These are phyloP conservation scores for Coregonus suidteri DNA, from an alignment of 2,797 vertebrate genomes.

Conservation along the genomic window DNA sequence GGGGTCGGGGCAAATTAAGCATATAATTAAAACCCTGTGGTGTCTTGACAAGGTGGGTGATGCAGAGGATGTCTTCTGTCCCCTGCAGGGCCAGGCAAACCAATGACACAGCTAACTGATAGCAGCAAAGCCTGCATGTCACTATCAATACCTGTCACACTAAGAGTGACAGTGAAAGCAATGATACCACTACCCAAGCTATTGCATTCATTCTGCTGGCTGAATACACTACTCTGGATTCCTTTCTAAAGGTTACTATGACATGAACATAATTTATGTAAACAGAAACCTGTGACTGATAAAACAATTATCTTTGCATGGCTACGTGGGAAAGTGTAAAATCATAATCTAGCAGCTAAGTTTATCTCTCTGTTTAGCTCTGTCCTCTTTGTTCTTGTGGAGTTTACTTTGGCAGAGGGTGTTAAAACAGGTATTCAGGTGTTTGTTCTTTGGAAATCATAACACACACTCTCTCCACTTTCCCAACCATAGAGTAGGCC, in stretches of 20 bases:
- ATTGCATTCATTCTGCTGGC: constrained; percentile 49
- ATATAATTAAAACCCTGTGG: neutral
- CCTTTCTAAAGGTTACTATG: constrained; percentile 60
- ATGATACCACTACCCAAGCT: constrained; percentile 36
- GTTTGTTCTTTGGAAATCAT: constrained; percentile 61
- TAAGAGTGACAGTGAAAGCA: constrained; percentile 43
- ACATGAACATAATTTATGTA: constrained; percentile 56
- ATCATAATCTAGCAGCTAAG: constrained; percentile 54
- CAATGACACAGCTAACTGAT: constrained; percentile 54
- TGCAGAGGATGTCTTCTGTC: constrained; percentile 59
- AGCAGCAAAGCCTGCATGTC: constrained; percentile 69
- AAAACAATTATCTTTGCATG: constrained; percentile 43
- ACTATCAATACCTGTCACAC: constrained; percentile 64
- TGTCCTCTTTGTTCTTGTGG: constrained; percentile 37
- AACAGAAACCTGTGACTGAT: constrained; percentile 52
- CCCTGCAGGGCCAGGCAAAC: constrained; percentile 60
- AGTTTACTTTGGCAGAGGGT: constrained; percentile 57
- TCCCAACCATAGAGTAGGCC: constrained; percentile 31
- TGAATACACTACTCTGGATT: constrained; percentile 45
- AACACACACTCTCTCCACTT: constrained; percentile 40
- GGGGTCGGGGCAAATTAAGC: neutral
- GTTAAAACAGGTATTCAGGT: constrained; percentile 61
- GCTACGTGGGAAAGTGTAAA: constrained; percentile 49
- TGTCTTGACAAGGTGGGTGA: constrained; percentile 52
- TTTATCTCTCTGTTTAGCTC: constrained; percentile 53